phyloP scores from a whole-genome alignment of 2,888 invertebrate species.

The Scaptomyza tumidula region DNA sequence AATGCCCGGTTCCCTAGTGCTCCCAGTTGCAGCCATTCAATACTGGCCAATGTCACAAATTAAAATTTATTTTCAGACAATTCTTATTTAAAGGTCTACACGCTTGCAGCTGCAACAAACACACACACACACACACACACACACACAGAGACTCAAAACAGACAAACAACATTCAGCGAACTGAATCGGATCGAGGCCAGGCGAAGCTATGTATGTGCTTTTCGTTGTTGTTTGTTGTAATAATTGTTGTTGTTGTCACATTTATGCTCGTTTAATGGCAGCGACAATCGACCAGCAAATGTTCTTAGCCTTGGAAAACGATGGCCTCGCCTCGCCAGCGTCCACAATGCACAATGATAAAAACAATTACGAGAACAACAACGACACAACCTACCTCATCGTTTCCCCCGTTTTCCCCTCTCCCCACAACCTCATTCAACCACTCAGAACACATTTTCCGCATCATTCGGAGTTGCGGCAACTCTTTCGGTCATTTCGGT shows the following conservation, averaged over 20 bases:
- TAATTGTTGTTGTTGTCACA: slow-evolving; percentile 59
- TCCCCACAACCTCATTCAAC: neutral
- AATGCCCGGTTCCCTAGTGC: neutral
- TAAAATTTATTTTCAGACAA: slow-evolving; percentile 65
- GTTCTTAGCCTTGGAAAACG: slow-evolving; percentile 67
- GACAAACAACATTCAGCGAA: slow-evolving; percentile 32
- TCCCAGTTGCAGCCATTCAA: slow-evolving; percentile 16
- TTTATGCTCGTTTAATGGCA: slow-evolving; percentile 73
- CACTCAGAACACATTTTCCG: slow-evolving; percentile 22
- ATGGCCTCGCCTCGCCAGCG: slow-evolving; percentile 11
- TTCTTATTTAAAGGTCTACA: slow-evolving; percentile 64
- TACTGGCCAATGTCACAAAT: slow-evolving; percentile 56
- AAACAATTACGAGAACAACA: slow-evolving; percentile 63
- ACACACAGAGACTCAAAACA: neutral
- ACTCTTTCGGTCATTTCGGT: slow-evolving; percentile 68
- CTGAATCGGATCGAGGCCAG: slow-evolving; percentile 27
- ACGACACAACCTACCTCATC: slow-evolving; percentile 9
- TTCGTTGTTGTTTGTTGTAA: slow-evolving; percentile 23
- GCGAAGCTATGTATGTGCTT: slow-evolving; percentile 19
- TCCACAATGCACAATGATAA: slow-evolving; percentile 64
- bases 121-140: neutral
- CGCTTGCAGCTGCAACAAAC: slow-evolving; percentile 1
- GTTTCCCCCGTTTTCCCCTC: too few species aligned
- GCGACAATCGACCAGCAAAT: slow-evolving; percentile 71
- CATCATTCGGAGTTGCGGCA: slow-evolving; percentile 28